Evolutionary conservation across 2,113 vertebrate genomes (phyloP), one percentile per base, ranked within the genome.

Genomic region (Etheostoma cragini): DNA sequence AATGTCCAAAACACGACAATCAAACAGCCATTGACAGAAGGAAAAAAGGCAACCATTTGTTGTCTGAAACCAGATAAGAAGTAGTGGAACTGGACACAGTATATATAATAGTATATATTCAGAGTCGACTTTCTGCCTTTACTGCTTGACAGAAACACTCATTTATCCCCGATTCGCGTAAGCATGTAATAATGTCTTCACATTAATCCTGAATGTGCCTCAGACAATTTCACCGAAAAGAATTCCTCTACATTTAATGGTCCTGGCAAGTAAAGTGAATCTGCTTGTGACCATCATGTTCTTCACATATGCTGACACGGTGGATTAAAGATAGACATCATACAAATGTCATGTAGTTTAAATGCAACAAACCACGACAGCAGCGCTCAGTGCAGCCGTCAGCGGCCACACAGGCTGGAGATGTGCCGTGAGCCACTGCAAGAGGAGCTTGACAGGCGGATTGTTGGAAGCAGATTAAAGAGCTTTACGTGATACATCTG

Each of bases 161-260:
- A 49, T 60, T 35, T 38, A 19, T 22, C 19, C 53, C 19, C 0
- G 6, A 61, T 14, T 24, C 26, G 21, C 15, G 21, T 53, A 35
- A 68, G 47, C 62, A 5, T n/a, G 52, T 3, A 66, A 45, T 14
- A 13, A 68, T 65, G 63, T 53, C 70, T 52, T 16, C 42, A 52
- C 45, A 72, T 77, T 68, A 77, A 53, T 53, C 70, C 22, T 22
- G 16, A 73, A 17, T 19, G 63, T 75, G 50, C 24, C 64, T 81
- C 19, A 0, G 26, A 75, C 47, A 4, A 11, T 45, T n/a, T 73
- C 63, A 53, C 45, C 0, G 38, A 26, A 11, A 7, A 49, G 10
- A 22, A 58, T 26, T 54, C 64, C 35, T 62, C 7, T 15, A 14
- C 22, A 54, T 54, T 21, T 24, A 54, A 63, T 4, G 58, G 22